These are phyloP conservation scores for roundworm (Caenorhabditis elegans) DNA, from an alignment of 1,140 invertebrate genomes.

Conservation along the genomic window WBcel235 BX284604.4:12201001-12201500, in stretches of 20 bases:
- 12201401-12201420: no score
- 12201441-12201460: no score
- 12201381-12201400: neutral
- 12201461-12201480: no score
- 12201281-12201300: neutral
- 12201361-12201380: neutral
- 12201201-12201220: constrained; percentile 1
- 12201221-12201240: constrained; percentile 8
- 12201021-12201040: constrained; percentile 25
- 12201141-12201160: neutral
- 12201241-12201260: neutral
- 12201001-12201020: constrained; percentile 17
- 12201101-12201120: constrained; percentile 2
- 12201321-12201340: neutral
- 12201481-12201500: no score
- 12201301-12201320: neutral
- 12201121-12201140: neutral
- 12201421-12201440: no score
- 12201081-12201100: neutral
- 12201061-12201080: constrained; percentile 10
- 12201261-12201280: neutral
- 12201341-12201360: neutral
- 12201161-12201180: neutral
- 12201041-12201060: constrained; percentile 27
- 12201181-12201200: constrained; percentile 21